Conservation (phyloP, 2,888 invertebrate species). For the Eugnorisma glareosa region DNA sequence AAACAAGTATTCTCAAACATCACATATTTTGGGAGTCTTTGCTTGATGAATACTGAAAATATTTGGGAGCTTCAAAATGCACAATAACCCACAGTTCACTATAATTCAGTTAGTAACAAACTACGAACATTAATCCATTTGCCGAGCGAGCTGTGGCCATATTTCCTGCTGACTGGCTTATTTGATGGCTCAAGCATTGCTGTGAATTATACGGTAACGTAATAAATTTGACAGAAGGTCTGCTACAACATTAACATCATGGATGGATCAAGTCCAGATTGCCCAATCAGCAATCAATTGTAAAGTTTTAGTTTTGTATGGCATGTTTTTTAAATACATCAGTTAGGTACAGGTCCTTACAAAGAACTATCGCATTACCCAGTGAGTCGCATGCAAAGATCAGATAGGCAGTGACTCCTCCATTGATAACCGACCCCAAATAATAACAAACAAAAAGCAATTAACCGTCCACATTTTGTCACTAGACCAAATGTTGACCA, state of each 20-base stretch:
- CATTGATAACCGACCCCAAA: neutral
- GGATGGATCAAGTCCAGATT: no score
- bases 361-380: neutral
- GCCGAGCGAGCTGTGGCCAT: neutral
- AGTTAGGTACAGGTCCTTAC: neutral
- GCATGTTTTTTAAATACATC: neutral
- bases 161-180: slow-evolving; percentile 11
- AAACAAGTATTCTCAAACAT: no score
- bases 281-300: no score
- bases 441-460: no score
- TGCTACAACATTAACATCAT: neutral
- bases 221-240: slow-evolving; percentile 18
- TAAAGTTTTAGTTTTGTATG: no score
- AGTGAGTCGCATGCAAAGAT: neutral
- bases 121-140: slow-evolving; percentile 16
- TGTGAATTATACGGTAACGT: slow-evolving; percentile 11
- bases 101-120: neutral
- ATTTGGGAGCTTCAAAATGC: neutral
- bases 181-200: slow-evolving; percentile 8
- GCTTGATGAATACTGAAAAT: neutral
- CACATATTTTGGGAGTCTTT: no score
- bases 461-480: no score
- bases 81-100: neutral
- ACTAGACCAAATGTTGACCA: no score
- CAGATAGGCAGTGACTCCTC: neutral